Conservation (phyloP, 2,113 vertebrate genomes). For the Catharus fuscescens region DNA sequence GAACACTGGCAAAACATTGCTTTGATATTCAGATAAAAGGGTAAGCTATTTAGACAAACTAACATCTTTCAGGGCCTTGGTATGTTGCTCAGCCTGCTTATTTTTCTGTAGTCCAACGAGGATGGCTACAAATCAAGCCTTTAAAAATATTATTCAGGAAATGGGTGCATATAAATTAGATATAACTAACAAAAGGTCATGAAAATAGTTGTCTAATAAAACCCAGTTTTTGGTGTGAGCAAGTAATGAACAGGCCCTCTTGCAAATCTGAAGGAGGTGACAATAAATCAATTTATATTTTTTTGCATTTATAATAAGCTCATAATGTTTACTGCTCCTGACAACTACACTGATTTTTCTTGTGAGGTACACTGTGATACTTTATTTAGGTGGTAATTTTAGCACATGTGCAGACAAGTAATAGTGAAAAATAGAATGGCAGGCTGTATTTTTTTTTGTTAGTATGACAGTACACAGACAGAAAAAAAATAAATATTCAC, state of each 20-base stretch:
- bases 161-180: neutral
- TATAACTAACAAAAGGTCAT: neutral
- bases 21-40: neutral
- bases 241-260: neutral
- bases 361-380: neutral
- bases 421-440: neutral
- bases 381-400: neutral
- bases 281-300: neutral
- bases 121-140: neutral
- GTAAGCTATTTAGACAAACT: neutral
- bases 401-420: neutral
- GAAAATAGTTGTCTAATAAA: neutral
- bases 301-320: neutral
- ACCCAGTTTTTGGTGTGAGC: accelerated
- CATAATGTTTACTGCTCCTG: neutral
- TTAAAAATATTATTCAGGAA: neutral
- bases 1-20: neutral
- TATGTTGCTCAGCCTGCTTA: neutral
- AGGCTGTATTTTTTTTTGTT: neutral
- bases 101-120: neutral
- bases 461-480: neutral
- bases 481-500: neutral
- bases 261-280: neutral
- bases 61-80: neutral
- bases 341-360: neutral